Base-by-base conservation (phyloP, 2,113 vertebrate species). In the Asarcornis scutulata region DNA sequence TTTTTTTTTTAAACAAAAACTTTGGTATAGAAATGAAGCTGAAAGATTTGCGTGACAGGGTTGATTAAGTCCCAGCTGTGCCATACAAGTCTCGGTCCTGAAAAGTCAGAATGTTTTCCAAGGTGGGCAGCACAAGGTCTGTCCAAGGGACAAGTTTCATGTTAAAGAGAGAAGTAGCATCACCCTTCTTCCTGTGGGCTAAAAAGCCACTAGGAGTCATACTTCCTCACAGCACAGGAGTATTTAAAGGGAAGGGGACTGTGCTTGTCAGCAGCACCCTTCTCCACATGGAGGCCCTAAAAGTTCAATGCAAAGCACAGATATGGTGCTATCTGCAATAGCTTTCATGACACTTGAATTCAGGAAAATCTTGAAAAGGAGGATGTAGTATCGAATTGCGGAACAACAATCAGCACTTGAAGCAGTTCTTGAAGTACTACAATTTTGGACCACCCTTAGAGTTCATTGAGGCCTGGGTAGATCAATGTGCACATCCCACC, bases 21-120 rank as follows among this genome's bases (percentile, higher is more conserved):
- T 96, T 95, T 91, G 69, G 89, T 97, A 92, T 94, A 83, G 86
- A 97, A 97, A 96, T n/a, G 67, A 96, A 97, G 91, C 90, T 32
- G 34, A 91, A 93, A 91, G 81, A 88, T 97, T 87, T 89, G 44
- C 55, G 60, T 31, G 25, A 77, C 32, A 75, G 12, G 17, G 16
- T 34, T 93, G 52, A 76, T 86, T 80, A 73, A 95, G 73, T 32
- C 77, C 17, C 67, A 87, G 40, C 68, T 87, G 44, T 56, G 50
- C 55, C n/a, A 17, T 50, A 40, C 53, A 74, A 11, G 17, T 59
- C 32, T 53, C 23, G 8, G 34, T 80, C 38, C 72, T 74, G 38
- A 62, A 90, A 93, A 62, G 22, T 20, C 38, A 53, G 42, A 50
- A 40, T 1, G 3, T 8, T 85, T 81, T 79, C 53, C 26, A 31